These are phyloP conservation scores for Clistopyga incitator DNA, from an alignment of 2,888 invertebrate genomes.

Conservation along the genomic window DNA sequence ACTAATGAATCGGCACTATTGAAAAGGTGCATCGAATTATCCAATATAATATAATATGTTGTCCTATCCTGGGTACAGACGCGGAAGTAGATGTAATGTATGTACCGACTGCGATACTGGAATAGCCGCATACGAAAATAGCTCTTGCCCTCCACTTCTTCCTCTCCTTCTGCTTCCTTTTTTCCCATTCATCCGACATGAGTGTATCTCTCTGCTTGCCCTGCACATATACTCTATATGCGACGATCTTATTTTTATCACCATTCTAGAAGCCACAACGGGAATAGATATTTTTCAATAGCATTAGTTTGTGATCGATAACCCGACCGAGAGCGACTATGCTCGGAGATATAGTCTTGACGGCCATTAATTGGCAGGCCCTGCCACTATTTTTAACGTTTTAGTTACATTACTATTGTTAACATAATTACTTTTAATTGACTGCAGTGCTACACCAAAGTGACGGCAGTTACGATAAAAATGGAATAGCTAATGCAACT, in stretches of 20 bases:
- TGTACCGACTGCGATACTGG: slow-evolving; percentile 30
- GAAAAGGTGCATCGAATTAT: not conserved
- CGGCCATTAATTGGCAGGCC: not conserved
- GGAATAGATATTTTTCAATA: slow-evolving; percentile 17
- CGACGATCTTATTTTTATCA: slow-evolving; percentile 1
- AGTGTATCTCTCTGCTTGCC: slow-evolving; percentile 20
- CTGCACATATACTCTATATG: not conserved
- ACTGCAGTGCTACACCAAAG: too few species aligned
- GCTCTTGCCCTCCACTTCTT: slow-evolving; percentile 25
- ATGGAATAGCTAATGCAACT: too few species aligned
- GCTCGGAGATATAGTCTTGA: too few species aligned
- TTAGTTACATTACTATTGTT: not conserved
- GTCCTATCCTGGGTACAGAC: slow-evolving; percentile 7
- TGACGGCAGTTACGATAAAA: too few species aligned
- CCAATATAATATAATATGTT: not conserved
- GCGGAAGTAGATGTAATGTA: slow-evolving; percentile 22
- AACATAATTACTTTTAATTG: not conserved
- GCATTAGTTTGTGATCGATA: slow-evolving; percentile 28
- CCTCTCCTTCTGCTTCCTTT: slow-evolving; percentile 18
- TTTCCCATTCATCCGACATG: slow-evolving; percentile 33
- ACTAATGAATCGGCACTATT: not conserved
- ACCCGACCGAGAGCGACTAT: not conserved
- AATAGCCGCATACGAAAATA: slow-evolving; percentile 43
- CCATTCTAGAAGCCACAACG: not conserved
- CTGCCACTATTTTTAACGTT: not conserved